Evolutionary conservation across 2,888 invertebrate species (phyloP).

Genomic region (Sceliomorpha sp.): DNA sequence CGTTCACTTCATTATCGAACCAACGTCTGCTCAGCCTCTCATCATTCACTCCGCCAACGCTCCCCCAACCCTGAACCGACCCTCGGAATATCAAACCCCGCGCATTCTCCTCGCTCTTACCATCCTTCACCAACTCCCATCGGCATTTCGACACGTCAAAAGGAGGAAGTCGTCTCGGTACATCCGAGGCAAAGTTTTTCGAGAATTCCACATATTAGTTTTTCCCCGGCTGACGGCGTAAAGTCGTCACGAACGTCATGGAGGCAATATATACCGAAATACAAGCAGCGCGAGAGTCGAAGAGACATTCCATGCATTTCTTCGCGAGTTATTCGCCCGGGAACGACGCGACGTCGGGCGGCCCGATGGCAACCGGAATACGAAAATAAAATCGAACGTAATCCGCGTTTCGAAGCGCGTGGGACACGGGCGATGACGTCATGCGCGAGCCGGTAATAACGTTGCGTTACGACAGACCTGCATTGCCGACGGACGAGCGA

Average conservation of each 20-base stretch:
- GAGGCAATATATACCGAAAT: constrained; percentile 36
- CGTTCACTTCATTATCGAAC: too few species aligned
- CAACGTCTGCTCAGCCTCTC: too few species aligned
- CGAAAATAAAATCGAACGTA: constrained; percentile 51
- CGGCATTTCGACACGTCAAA: too few species aligned
- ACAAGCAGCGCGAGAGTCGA: constrained; percentile 41
- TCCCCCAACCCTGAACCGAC: too few species aligned
- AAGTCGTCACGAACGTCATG: constrained; percentile 22
- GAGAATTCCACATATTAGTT: constrained; percentile 2
- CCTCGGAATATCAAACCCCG: too few species aligned
- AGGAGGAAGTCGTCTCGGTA: too few species aligned
- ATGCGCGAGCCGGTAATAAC: too few species aligned
- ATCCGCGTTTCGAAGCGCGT: constrained; percentile 43
- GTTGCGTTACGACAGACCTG: too few species aligned
- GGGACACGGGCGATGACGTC: constrained; percentile 23
- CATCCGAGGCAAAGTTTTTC: constrained; percentile 2
- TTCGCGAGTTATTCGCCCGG: constrained; percentile 49
- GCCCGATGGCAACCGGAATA: constrained; percentile 47
- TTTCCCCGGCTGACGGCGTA: constrained; percentile 5
- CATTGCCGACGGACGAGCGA: too few species aligned
- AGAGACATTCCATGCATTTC: constrained; percentile 56
- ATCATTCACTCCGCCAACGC: too few species aligned
- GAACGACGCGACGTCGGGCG: constrained; percentile 38
- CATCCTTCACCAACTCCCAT: too few species aligned
- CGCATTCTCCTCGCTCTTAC: too few species aligned